A percentile compares a stretch with the other conserved stretches of the same genome.
phyloP scores from a whole-genome alignment of 37 sponge, comb jelly and placozoan species.

The Beroe forskalii region DNA sequence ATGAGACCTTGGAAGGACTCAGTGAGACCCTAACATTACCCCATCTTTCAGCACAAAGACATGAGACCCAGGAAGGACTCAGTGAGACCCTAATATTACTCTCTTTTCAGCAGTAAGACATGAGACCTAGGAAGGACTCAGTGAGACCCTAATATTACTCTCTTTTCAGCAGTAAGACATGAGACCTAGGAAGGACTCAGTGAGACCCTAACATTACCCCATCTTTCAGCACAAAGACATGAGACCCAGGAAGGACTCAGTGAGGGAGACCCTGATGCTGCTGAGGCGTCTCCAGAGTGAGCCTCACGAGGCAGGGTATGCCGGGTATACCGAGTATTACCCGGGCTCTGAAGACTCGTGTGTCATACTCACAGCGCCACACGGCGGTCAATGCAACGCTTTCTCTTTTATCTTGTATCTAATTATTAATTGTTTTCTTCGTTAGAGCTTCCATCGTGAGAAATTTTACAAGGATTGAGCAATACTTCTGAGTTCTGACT shows the following conservation, averaged over 20 bases:
- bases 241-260: background rate
- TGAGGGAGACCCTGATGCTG: background rate
- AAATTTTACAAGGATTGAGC: too few species aligned
- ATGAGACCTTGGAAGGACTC: background rate
- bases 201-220: too few species aligned
- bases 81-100: background rate
- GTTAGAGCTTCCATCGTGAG: too few species aligned
- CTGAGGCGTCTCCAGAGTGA: constrained; percentile 22
- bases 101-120: too few species aligned
- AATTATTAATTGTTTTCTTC: too few species aligned
- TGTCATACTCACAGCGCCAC: constrained; percentile 1
- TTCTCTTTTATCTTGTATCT: too few species aligned
- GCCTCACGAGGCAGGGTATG: constrained; percentile 36
- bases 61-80: background rate
- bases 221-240: background rate
- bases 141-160: too few species aligned
- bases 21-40: too few species aligned
- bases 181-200: background rate
- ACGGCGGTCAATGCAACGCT: too few species aligned
- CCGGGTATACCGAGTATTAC: constrained; percentile 3
- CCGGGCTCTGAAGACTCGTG: constrained; percentile 41
- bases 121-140: background rate
- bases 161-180: too few species aligned
- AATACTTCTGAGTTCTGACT: too few species aligned
- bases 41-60: background rate